phyloP scores from a whole-genome alignment of 2,113 vertebrate genomes.

The Bos indicus region DNA sequence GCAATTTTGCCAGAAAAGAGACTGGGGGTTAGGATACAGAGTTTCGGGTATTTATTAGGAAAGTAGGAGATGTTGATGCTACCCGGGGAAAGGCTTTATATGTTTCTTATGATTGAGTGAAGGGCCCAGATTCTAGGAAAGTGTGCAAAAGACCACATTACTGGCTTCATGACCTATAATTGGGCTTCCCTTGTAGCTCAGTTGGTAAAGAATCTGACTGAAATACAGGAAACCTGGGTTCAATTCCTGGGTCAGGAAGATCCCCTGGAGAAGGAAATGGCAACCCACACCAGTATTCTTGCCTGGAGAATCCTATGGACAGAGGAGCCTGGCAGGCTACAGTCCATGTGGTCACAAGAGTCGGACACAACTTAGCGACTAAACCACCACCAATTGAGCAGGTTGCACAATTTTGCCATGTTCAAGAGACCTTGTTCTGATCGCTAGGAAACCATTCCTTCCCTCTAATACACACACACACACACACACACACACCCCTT shows the following conservation, averaged over 20 bases:
- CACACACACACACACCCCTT: not conserved
- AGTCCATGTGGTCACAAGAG: not conserved
- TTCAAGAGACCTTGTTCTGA: not conserved
- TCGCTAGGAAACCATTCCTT: not conserved
- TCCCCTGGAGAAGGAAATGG: not conserved
- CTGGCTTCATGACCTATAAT: not conserved
- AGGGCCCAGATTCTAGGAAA: not conserved
- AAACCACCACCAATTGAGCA: not conserved
- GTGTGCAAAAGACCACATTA: not conserved
- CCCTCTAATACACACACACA: not conserved
- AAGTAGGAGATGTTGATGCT: not conserved
- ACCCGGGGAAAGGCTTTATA: not conserved
- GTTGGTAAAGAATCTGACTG: not conserved
- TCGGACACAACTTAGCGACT: rapidly evolving
- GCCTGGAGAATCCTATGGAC: not conserved
- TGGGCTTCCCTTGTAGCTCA: not conserved
- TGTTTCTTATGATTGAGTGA: not conserved
- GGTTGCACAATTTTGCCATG: not conserved
- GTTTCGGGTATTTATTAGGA: not conserved
- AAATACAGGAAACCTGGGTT: not conserved
- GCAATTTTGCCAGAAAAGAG: not conserved
- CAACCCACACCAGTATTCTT: not conserved
- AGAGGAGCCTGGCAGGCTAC: not conserved
- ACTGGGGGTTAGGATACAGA: not conserved
- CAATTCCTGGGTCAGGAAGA: not conserved